phyloP scores from a whole-genome alignment of 2,888 invertebrate genomes.

The Patella ulyssiponensis region DNA sequence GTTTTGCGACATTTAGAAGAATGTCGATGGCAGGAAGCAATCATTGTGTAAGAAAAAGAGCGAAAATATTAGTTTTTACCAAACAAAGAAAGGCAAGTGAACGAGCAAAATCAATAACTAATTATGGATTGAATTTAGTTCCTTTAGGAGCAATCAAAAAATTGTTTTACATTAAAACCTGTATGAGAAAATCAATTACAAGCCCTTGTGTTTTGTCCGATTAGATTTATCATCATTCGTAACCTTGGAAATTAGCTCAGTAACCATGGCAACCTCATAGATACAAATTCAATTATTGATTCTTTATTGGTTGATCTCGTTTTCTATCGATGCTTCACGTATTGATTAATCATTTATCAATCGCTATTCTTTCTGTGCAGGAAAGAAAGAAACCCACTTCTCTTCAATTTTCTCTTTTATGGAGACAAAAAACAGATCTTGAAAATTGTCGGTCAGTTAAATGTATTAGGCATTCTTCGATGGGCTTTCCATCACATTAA shows the following conservation, averaged over 20 bases:
- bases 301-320: slow-evolving; percentile 7
- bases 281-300: slow-evolving; percentile 35
- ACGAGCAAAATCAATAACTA: slow-evolving; percentile 8
- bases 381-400: too few relatives aligned
- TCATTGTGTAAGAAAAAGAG: slow-evolving; percentile 4
- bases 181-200: slow-evolving; percentile 12
- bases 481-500: too few relatives aligned
- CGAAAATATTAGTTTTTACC: slow-evolving; percentile 6
- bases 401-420: too few relatives aligned
- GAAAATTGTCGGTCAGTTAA: too few relatives aligned
- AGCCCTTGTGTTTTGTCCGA: slow-evolving; percentile 15
- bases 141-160: slow-evolving; percentile 13
- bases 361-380: not conserved
- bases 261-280: slow-evolving; percentile 30
- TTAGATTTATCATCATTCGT: slow-evolving; percentile 23
- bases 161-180: slow-evolving; percentile 9
- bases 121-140: slow-evolving; percentile 13
- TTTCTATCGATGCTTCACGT: slow-evolving; percentile 21
- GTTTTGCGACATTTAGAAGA: slow-evolving; percentile 1
- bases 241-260: slow-evolving; percentile 23
- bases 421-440: too few relatives aligned
- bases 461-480: too few relatives aligned
- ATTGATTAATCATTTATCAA: slow-evolving; percentile 25
- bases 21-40: slow-evolving; percentile 1
- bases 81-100: slow-evolving; percentile 7